Evolutionary conservation across 2,113 vertebrate species (phyloP).

Genomic region (Chaetorhynchus papuensis): DNA sequence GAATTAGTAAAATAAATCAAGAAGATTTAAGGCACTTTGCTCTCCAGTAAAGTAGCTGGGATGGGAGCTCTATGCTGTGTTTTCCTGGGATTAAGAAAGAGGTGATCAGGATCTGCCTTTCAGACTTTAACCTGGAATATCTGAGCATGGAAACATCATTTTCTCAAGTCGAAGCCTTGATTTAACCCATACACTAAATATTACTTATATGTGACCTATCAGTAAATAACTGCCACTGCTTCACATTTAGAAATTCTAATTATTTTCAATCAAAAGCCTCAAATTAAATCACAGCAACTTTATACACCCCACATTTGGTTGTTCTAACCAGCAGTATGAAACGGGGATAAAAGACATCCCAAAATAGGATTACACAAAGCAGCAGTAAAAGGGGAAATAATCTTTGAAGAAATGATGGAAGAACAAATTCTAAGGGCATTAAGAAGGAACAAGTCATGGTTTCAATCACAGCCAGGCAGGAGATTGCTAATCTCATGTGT

Average conservation of each 20-base stretch:
- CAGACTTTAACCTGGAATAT: neutral
- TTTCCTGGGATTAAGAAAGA: neutral
- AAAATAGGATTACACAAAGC: neutral
- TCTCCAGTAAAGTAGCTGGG: neutral
- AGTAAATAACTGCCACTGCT: neutral
- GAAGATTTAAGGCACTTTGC: slow-evolving; percentile 28
- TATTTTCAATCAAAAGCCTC: neutral
- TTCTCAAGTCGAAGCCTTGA: neutral
- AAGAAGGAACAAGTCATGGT: neutral
- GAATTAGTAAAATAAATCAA: slow-evolving; percentile 21
- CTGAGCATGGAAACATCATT: neutral
- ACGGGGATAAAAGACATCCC: neutral
- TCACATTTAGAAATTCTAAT: neutral
- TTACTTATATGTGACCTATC: neutral
- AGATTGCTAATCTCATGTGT: neutral
- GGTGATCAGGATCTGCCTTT: neutral
- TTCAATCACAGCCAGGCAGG: neutral
- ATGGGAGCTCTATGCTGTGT: rapidly evolving
- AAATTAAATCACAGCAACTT: neutral
- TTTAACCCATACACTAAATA: neutral
- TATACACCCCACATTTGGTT: neutral
- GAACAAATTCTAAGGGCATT: neutral
- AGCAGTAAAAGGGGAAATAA: neutral
- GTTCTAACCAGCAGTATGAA: neutral
- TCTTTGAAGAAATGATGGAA: neutral